These are phyloP conservation scores for Leptarthrus brevirostris DNA, from an alignment of 2,888 invertebrate species.

Conservation along the genomic window DNA sequence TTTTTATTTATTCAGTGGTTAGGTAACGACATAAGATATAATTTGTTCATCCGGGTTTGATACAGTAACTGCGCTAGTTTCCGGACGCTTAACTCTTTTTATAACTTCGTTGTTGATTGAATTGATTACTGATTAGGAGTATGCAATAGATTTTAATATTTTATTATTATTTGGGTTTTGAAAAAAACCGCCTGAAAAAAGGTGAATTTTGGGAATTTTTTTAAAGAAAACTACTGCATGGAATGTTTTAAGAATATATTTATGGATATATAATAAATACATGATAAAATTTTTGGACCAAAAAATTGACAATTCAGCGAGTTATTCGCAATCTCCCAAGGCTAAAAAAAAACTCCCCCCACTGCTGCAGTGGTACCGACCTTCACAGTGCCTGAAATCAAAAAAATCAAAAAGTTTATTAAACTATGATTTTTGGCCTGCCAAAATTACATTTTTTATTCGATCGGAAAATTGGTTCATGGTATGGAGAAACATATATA, in stretches of 20 bases:
- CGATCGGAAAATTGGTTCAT: conserved; percentile 5
- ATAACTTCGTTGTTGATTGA: too few relatives aligned
- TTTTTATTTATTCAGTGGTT: too few relatives aligned
- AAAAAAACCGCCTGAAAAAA: not conserved
- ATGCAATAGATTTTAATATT: too few relatives aligned
- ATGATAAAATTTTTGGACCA: not conserved
- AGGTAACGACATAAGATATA: too few relatives aligned
- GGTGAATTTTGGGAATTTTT: not conserved
- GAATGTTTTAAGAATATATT: not conserved
- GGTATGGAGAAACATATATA: not conserved
- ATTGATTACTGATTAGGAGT: too few relatives aligned
- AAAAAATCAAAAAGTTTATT: not conserved
- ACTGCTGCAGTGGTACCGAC: not conserved
- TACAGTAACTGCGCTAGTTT: too few relatives aligned
- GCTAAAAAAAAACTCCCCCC: not conserved
- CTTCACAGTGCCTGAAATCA: not conserved
- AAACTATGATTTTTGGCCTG: not conserved
- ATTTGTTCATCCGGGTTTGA: too few relatives aligned
- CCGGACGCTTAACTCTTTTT: too few relatives aligned
- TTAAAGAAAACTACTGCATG: not conserved
- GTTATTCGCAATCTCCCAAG: not conserved
- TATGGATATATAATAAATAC: not conserved
- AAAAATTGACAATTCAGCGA: not conserved
- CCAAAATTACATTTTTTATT: conserved; percentile 1
- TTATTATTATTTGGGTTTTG: too few relatives aligned